These are phyloP conservation scores for Leptopilina drosophilae DNA, from an alignment of 2,888 invertebrate species.

Conservation along the genomic window DNA sequence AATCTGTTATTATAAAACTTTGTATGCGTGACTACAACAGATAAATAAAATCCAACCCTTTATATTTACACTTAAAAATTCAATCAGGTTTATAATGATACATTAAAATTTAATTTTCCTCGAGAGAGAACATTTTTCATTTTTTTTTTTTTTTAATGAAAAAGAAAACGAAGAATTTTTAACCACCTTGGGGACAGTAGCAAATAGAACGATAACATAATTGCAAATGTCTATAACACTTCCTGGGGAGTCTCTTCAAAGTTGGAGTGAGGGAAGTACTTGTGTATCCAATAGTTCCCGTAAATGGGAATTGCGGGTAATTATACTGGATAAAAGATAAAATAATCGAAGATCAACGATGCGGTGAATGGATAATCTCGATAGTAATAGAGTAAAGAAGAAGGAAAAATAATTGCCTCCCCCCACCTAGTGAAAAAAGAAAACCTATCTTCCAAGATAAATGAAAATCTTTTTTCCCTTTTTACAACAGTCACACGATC, in stretches of 20 bases:
- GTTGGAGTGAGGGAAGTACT: constrained; percentile 17
- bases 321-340: constrained; percentile 61
- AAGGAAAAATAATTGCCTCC: background rate
- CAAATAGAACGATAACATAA: constrained; percentile 59
- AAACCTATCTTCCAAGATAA: background rate
- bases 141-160: too few relatives aligned
- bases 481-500: constrained; percentile 41
- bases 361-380: constrained; percentile 29
- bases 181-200: constrained; percentile 37
- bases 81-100: constrained; percentile 12
- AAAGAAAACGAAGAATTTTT: background rate
- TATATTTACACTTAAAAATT: background rate
- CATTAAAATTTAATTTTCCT: constrained; percentile 15
- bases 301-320: constrained; percentile 64
- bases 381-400: background rate
- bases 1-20: too few relatives aligned
- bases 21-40: background rate
- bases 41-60: background rate
- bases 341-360: constrained; percentile 53
- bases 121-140: too few relatives aligned
- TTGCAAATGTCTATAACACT: constrained; percentile 50
- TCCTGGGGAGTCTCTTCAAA: background rate
- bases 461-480: constrained; percentile 42
- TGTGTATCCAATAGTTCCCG: constrained; percentile 46
- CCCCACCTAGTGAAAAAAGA: background rate